Base-by-base conservation (phyloP, 1,140 invertebrate genomes). In the Drosophila subobscura region DNA sequence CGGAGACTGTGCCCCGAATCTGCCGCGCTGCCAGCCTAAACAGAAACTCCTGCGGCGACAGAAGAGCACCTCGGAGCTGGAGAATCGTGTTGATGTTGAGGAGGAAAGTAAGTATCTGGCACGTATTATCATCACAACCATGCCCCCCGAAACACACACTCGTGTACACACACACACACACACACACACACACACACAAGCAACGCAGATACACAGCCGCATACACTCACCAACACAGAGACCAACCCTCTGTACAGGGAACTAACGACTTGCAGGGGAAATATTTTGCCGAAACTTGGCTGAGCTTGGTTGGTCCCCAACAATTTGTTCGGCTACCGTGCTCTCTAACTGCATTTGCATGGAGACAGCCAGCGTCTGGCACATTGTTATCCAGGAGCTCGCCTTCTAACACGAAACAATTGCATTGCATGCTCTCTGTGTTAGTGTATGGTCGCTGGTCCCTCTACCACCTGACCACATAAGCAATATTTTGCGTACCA, bases 1-100 rank as follows among this genome's bases (percentile, higher is more conserved):
- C 92, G 94, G 95, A 12, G 97, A 98, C 90, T 98, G 97, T 91
- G 96, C 95, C 93, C 95, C 95, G 44, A 95, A 95, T 92, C 95
- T 95, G 60, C 94, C 93, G 73, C 95, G 93, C 92, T 98, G 95
- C 92, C 96, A 96, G 92, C 95, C 96, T 1, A 97, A 97, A 90
- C 95, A 96, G 4, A 93, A 95, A 33, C 93, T 98, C 22, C 92
- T 98, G 33, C 94, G 97, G 46, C 92, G 97, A 42, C 97, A 98
- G 92, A 97, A 97, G 91, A 97, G 96, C 71, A 97, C 96, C 59
- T 95, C 94, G 3, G 95, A 95, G 92, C 95, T 95, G 50, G 95
- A 95, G 91, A 94, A 94, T 40, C 93, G 94, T 71, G 92, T 94
- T 45, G 93, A 93, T 76, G 93, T 93, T 70, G 95, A 95, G 60